Percentiles rank a stretch among this genome's conserved stretches.
Conservation (phyloP, 1,140 invertebrate genomes). For the Bombus sibiricus region DNA sequence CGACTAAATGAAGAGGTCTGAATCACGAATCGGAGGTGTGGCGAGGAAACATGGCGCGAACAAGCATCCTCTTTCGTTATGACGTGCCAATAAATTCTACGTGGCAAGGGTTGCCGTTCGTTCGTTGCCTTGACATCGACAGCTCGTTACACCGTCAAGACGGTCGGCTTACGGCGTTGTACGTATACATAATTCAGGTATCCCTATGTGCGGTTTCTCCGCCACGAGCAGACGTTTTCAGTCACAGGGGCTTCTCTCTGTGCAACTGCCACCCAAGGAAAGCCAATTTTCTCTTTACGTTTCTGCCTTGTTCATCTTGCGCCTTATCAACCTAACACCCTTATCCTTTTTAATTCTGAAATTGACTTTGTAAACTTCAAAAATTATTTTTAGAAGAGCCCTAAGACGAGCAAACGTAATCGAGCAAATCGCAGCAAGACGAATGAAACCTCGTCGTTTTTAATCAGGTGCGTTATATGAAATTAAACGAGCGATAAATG, state of each 20-base stretch:
- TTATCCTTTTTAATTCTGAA: background rate
- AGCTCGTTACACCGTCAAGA: slow-evolving; percentile 52
- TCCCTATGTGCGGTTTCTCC: slow-evolving; percentile 40
- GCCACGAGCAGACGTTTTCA: slow-evolving; percentile 40
- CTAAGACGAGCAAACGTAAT: background rate
- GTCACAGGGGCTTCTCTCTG: slow-evolving; percentile 33
- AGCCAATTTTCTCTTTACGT: slow-evolving; percentile 26
- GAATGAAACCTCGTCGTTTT: too few relatives aligned
- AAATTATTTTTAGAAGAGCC: background rate
- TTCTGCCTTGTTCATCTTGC: background rate
- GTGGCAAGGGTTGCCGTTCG: slow-evolving; percentile 18
- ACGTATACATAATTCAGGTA: slow-evolving; percentile 56
- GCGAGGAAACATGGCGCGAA: slow-evolving; percentile 11
- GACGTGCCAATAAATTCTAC: slow-evolving; percentile 50
- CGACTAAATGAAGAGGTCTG: slow-evolving; percentile 47
- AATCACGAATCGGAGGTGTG: slow-evolving; percentile 18
- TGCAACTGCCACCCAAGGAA: background rate
- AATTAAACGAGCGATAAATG: background rate
- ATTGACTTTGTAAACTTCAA: background rate
- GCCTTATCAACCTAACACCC: background rate
- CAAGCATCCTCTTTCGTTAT: slow-evolving; percentile 51
- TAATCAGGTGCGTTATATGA: background rate
- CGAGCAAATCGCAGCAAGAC: background rate
- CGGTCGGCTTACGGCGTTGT: slow-evolving; percentile 23
- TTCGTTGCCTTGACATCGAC: slow-evolving; percentile 51